phyloP scores from a whole-genome alignment of 2,888 invertebrate genomes.

The Cynaeus angustus region DNA sequence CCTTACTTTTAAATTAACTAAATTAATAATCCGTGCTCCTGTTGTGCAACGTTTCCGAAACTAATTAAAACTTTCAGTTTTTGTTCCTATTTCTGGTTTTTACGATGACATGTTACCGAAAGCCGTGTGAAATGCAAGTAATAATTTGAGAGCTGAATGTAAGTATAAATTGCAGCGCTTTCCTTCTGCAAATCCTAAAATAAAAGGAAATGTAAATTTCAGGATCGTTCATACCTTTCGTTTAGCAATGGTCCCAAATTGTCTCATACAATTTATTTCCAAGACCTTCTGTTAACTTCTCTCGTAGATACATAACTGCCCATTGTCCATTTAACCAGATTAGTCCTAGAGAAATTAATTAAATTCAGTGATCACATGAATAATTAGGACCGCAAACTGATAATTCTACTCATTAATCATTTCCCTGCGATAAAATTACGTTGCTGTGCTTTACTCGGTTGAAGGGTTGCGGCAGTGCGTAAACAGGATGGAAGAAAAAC shows the following conservation, averaged over 20 bases:
- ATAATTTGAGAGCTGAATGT: neutral
- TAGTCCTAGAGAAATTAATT: constrained; percentile 33
- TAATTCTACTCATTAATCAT: constrained; percentile 32
- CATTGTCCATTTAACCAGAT: constrained; percentile 40
- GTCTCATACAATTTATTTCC: constrained; percentile 33
- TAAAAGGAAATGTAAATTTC: constrained; percentile 29
- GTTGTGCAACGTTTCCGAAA: constrained; percentile 1
- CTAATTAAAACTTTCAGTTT: constrained; percentile 39
- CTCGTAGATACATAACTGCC: constrained; percentile 24
- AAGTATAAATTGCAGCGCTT: neutral
- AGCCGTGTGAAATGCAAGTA: constrained; percentile 4
- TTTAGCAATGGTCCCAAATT: constrained; percentile 1
- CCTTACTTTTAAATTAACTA: too few relatives aligned
- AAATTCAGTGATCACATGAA: constrained; percentile 28
- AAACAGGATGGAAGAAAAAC: constrained; percentile 9
- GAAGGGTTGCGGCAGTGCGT: constrained; percentile 14
- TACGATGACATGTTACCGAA: neutral
- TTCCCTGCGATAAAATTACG: constrained; percentile 16
- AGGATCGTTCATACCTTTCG: constrained; percentile 26
- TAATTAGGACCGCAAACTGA: constrained; percentile 24
- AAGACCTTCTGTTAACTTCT: constrained; percentile 28
- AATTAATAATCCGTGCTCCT: too few relatives aligned
- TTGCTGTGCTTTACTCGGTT: neutral
- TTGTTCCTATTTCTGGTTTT: constrained; percentile 4
- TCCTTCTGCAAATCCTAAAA: constrained; percentile 10